Evolutionary conservation across 2,888 invertebrate genomes (phyloP).

Genomic region (Drosophila antonietae): DNA sequence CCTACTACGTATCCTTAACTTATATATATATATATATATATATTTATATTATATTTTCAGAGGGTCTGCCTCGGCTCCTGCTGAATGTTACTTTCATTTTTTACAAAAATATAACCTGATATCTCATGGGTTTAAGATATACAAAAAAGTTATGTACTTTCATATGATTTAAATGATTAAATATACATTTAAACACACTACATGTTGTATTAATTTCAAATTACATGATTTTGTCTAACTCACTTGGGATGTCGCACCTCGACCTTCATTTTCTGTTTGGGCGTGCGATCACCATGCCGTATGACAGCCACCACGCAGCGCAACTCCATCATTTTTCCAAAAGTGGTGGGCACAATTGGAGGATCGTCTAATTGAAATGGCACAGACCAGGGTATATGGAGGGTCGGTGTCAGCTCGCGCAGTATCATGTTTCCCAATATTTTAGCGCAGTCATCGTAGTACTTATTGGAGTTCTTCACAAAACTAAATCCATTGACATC

Average conservation of each 20-base stretch:
- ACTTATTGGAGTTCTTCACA: slow-evolving; percentile 99
- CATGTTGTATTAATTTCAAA: not conserved
- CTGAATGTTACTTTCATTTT: too few species aligned
- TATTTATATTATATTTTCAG: too few species aligned
- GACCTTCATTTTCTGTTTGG: slow-evolving; percentile 99
- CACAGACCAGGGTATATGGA: slow-evolving; percentile 98
- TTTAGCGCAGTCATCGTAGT: slow-evolving; percentile 99
- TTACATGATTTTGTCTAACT: slow-evolving; percentile 27
- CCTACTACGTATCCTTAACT: too few species aligned
- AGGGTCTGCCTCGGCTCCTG: too few species aligned
- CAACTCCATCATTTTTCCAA: slow-evolving; percentile 97
- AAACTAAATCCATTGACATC: slow-evolving; percentile 99
- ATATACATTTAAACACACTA: not conserved
- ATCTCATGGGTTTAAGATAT: too few species aligned
- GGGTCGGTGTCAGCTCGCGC: slow-evolving; percentile 95
- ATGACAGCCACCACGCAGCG: slow-evolving; percentile 99
- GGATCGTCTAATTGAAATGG: slow-evolving; percentile 99
- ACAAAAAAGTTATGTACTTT: too few species aligned
- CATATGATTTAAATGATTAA: too few species aligned
- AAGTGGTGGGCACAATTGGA: slow-evolving; percentile 99
- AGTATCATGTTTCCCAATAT: slow-evolving; percentile 99
- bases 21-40: too few species aligned
- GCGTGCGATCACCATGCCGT: slow-evolving; percentile 98
- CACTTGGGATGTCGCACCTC: slow-evolving; percentile 98
- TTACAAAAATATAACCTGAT: too few species aligned